Conservation (phyloP, 1,140 invertebrate species). For the Neodiprion pinetum region DNA sequence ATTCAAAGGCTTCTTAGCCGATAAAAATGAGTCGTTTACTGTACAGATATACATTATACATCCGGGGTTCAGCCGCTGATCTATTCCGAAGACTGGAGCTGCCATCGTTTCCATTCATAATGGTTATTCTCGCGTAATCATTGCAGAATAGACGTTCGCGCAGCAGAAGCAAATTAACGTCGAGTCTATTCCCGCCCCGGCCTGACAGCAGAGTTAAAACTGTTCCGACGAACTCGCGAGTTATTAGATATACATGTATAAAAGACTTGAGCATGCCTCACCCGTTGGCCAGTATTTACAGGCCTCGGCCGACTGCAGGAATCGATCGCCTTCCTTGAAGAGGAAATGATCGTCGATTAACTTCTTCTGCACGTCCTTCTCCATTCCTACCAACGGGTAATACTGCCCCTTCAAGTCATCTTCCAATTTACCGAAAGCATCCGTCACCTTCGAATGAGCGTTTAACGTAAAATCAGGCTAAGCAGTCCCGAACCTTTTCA, state of each 20-base stretch:
- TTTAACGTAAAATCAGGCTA: too few relatives aligned
- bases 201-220: background rate
- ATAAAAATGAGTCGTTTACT: too few relatives aligned
- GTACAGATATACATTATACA: background rate
- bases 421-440: slow-evolving; percentile 57
- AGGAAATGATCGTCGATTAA: slow-evolving; percentile 82
- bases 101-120: background rate
- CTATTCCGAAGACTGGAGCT: background rate
- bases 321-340: slow-evolving; percentile 79
- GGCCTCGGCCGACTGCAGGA: slow-evolving; percentile 73
- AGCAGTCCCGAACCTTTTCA: too few relatives aligned
- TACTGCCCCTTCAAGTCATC: slow-evolving; percentile 74
- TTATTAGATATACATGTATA: background rate
- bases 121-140: background rate
- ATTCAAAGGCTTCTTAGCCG: too few relatives aligned
- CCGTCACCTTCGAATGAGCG: slow-evolving; percentile 38
- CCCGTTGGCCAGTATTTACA: slow-evolving; percentile 82
- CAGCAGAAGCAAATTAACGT: background rate
- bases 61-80: background rate
- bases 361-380: slow-evolving; percentile 71
- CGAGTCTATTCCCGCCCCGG: background rate
- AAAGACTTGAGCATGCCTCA: slow-evolving; percentile 28
- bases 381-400: slow-evolving; percentile 73
- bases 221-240: background rate
- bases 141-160: background rate